phyloP scores from a whole-genome alignment of 2,113 vertebrate species.

The Opisthocomus hoazin region DNA sequence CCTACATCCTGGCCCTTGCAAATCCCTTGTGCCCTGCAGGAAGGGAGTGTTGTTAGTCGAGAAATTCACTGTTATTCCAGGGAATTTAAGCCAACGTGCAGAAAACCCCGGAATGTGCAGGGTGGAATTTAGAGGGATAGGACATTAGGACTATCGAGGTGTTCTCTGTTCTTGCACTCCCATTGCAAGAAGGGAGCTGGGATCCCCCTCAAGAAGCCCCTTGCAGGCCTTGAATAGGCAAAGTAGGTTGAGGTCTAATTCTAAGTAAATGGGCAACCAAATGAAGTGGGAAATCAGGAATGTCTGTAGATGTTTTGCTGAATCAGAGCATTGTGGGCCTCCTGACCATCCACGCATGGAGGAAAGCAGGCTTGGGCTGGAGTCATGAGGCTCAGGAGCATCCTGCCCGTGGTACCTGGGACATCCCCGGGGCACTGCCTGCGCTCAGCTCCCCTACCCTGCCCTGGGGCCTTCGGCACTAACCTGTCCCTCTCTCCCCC shows the following conservation, averaged over 20 bases:
- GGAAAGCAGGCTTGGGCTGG: neutral
- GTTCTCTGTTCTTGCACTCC: neutral
- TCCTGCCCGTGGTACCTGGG: neutral
- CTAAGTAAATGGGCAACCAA: neutral
- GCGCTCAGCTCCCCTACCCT: fast-evolving
- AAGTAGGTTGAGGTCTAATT: neutral
- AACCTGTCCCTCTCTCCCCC: neutral
- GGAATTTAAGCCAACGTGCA: neutral
- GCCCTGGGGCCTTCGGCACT: neutral
- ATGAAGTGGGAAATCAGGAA: neutral
- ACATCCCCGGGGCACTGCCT: fast-evolving
- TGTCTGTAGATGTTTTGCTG: neutral
- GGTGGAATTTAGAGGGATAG: neutral
- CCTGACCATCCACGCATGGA: fast-evolving
- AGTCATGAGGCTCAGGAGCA: neutral
- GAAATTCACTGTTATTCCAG: constrained; percentile 20
- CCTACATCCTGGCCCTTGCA: neutral
- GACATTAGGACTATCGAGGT: neutral
- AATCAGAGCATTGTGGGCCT: neutral
- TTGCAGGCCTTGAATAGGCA: neutral
- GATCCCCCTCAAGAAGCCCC: neutral
- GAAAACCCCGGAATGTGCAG: neutral
- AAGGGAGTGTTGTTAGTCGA: neutral
- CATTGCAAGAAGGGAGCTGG: neutral
- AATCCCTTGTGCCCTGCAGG: neutral